A percentile compares a stretch with the other conserved stretches of the same genome.
These are phyloP conservation scores for Tipula unca DNA, from an alignment of 2,888 invertebrate genomes.

Conservation along the genomic window DNA sequence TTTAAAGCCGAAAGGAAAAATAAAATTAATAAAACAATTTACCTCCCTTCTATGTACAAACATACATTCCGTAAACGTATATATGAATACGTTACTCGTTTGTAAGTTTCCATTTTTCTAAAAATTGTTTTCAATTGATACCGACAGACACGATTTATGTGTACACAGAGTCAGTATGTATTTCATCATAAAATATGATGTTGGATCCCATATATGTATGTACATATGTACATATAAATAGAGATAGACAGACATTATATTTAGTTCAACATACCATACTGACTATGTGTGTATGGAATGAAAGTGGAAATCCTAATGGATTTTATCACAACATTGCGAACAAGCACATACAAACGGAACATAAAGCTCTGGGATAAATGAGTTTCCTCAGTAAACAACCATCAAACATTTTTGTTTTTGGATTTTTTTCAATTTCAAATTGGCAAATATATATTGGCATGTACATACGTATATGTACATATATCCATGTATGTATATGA, in stretches of 20 bases:
- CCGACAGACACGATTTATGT: slow-evolving; percentile 8
- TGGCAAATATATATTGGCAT: not conserved
- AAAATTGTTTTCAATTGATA: not conserved
- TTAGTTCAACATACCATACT: not conserved
- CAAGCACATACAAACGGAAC: not conserved
- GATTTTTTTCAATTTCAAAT: not conserved
- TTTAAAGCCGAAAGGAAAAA: not conserved
- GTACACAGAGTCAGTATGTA: not conserved
- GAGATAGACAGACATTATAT: not conserved
- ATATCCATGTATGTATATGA: not conserved
- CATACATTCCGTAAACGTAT: not conserved
- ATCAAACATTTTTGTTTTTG: not conserved
- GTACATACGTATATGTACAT: not conserved
- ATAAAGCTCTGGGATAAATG: not conserved
- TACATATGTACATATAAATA: not conserved
- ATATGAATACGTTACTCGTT: not conserved
- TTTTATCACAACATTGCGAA: not conserved
- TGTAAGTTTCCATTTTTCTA: not conserved
- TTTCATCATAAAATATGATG: not conserved
- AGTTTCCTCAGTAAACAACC: not conserved
- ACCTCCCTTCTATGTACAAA: too few relatives aligned
- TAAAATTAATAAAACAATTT: not conserved
- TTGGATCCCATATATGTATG: not conserved
- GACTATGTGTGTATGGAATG: not conserved
- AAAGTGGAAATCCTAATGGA: not conserved